Base-by-base conservation (phyloP, 2,113 vertebrate genomes). In the Nematolebias whitei region DNA sequence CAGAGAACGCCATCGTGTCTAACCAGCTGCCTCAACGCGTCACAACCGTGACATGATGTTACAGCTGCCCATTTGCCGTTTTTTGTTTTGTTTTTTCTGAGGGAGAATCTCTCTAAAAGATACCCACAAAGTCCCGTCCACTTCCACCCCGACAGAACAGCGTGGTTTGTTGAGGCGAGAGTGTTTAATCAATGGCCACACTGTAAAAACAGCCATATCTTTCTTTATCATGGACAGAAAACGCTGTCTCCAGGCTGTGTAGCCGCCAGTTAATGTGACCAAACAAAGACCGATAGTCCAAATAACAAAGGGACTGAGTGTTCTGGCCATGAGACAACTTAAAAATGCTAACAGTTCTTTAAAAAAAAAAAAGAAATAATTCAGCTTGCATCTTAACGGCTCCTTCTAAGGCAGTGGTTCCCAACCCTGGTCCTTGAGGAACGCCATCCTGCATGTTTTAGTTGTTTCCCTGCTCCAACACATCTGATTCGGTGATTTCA, bases 21-120 rank as follows among this genome's bases (percentile, higher is more conserved):
- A 83, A 54, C 16, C 80, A 86, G 68, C 57, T 91, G 79, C 55
- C 79, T 43, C 82, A 49, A 35, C 65, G 59, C 66, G 60, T 91
- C 88, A 66, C 88, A 82, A 89, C 76, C 24, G 75, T 44, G 47
- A 47, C 52, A 80, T 80, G 57, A 32, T 69, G 77, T 71, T 69
- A 19, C 76, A 5, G 29, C 73, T 87, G 67, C 22, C 7, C 75
- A 40, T 78, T 85, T 74, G 78, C 63, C 53, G 63, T 62, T 71
- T 67, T 55, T 69, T 56, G 63, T 22, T 54, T 69, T 63, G 15
- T 50, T 74, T 57, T 78, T 76, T 63, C 65, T 63, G 35, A 51
- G 71, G 69, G 78, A 49, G 67, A 74, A 74, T 79, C 66, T 62
- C 51, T 76, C 58, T 32, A 44, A 80, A 63, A 80, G 65, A 58